A percentile compares a stretch with the other conserved stretches of the same genome.
Evolutionary conservation across 2,113 vertebrate species (phyloP).

Genomic region (Odontophorus gujanensis): DNA sequence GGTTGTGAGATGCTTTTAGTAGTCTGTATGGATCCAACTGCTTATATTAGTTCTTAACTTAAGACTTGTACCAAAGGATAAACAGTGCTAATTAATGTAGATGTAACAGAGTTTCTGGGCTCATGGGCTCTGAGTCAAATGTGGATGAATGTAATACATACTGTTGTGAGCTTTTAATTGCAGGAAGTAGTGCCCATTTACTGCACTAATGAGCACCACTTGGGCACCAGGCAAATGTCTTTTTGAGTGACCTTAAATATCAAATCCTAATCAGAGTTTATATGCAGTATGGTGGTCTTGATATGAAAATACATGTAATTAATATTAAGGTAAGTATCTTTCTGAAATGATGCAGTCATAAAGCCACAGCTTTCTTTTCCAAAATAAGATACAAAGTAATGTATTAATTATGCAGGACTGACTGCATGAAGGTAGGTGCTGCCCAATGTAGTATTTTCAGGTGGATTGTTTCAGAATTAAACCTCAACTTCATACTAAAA

Average conservation of each 20-base stretch:
- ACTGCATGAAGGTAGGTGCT: neutral
- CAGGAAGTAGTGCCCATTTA: neutral
- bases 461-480: neutral
- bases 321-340: neutral
- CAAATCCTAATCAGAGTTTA: rapidly evolving
- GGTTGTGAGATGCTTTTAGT: neutral
- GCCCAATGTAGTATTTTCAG: neutral
- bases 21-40: neutral
- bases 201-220: neutral
- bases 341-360: neutral
- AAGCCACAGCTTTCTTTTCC: neutral
- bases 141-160: rapidly evolving
- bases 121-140: neutral
- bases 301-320: neutral
- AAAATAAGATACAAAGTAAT: neutral
- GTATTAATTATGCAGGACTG: neutral
- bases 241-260: neutral
- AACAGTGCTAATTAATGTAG: neutral
- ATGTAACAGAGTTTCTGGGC: neutral
- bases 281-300: neutral
- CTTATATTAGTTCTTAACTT: neutral
- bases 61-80: neutral
- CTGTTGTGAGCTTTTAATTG: neutral
- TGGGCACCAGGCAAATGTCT: neutral
- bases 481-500: neutral